Evolutionary conservation across 2,797 vertebrate species (phyloP).

Genomic region (Cyclura pinguis): DNA sequence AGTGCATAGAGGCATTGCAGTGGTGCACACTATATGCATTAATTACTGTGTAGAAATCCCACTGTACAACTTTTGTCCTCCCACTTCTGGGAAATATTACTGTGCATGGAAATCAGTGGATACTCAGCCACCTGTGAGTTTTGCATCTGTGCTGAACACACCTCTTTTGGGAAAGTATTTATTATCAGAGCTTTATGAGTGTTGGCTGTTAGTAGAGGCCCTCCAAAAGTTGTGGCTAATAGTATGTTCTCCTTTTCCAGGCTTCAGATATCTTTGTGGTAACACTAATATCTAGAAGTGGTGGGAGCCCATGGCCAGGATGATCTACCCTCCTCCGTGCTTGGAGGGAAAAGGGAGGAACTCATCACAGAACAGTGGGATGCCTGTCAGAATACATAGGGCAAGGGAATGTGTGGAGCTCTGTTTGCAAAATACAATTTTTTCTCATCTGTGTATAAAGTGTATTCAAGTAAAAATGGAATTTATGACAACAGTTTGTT

Average conservation of each 20-base stretch:
- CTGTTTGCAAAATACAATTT: not conserved
- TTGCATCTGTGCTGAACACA: too few species aligned
- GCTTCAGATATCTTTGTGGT: not conserved
- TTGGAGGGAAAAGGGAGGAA: too few species aligned
- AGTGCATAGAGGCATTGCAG: not conserved
- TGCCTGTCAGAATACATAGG: not conserved
- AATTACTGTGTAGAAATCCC: too few species aligned
- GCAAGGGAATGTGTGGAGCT: not conserved
- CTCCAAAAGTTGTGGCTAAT: too few species aligned
- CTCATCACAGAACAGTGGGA: not conserved
- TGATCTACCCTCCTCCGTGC: rapidly evolving
- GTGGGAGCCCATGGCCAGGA: not conserved
- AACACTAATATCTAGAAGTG: not conserved
- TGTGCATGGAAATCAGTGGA: too few species aligned
- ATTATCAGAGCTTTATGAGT: too few species aligned
- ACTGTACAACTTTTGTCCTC: too few species aligned
- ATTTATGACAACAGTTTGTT: not conserved
- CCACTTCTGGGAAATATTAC: too few species aligned
- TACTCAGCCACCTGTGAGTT: too few species aligned
- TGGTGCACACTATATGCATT: not conserved
- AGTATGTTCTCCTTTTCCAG: not conserved
- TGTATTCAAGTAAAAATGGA: not conserved
- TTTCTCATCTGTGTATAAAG: not conserved
- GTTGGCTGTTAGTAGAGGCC: too few species aligned
- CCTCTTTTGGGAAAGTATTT: too few species aligned